Conservation (phyloP, 2,797 vertebrate species). For the Clarias fuscus region DNA sequence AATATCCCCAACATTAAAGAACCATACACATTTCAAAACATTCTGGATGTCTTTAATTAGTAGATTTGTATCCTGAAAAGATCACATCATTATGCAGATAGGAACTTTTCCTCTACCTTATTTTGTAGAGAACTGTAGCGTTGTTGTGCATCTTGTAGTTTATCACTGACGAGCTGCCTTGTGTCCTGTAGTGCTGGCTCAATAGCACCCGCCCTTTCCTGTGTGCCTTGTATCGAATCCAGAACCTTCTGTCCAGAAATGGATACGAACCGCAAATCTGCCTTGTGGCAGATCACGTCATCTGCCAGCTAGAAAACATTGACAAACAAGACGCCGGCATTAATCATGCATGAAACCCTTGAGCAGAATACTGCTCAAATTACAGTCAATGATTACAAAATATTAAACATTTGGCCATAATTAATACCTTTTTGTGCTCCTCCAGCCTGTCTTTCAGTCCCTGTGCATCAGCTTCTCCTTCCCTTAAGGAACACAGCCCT, state of each 20-base stretch:
- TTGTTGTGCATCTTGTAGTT: conserved; percentile 83
- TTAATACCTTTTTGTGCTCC: conserved; percentile 82
- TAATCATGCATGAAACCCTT: not conserved
- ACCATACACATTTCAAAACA: not conserved
- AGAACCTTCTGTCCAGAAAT: conserved; percentile 95
- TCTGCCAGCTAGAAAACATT: conserved; percentile 74
- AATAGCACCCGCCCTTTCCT: conserved; percentile 69
- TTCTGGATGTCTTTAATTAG: not conserved
- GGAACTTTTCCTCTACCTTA: conserved; percentile 74
- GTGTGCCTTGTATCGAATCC: conserved; percentile 75
- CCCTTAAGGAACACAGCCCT: conserved; percentile 78
- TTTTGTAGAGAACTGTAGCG: conserved; percentile 86
- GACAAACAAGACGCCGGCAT: not conserved
- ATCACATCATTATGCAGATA: not conserved
- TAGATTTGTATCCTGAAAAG: not conserved
- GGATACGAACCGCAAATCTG: conserved; percentile 92
- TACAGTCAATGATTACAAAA: not conserved
- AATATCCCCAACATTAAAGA: not conserved
- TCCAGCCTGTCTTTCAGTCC: conserved; percentile 75
- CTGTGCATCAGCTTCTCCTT: conserved; percentile 72
- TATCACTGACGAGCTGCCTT: conserved; percentile 79
- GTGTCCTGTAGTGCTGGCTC: conserved; percentile 72
- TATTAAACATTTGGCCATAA: not conserved
- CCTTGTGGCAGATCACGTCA: conserved; percentile 97
- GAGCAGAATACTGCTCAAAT: not conserved